Evolutionary conservation across 2,113 vertebrate genomes (phyloP).

Genomic region (Dermatemys mawii): DNA sequence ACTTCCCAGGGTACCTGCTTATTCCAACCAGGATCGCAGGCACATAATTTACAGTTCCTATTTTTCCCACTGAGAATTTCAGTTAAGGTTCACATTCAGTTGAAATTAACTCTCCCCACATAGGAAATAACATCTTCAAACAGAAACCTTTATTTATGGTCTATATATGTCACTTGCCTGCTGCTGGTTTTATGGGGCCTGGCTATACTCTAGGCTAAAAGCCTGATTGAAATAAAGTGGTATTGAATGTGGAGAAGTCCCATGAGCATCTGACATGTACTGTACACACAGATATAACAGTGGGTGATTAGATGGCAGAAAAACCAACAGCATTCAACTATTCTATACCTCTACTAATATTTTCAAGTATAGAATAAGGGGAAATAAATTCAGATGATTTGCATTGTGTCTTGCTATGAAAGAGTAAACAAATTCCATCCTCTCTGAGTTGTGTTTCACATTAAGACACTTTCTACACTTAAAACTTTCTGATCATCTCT

Average conservation of each 20-base stretch:
- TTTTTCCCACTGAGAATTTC: constrained; percentile 23
- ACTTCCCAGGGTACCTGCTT: constrained; percentile 24
- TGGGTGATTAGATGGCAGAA: constrained; percentile 39
- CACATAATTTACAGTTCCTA: not conserved
- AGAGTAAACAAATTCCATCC: not conserved
- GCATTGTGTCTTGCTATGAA: not conserved
- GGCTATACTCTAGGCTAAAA: constrained; percentile 6
- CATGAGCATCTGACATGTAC: not conserved
- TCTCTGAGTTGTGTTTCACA: not conserved
- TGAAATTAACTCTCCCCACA: not conserved
- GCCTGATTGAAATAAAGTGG: constrained; percentile 52
- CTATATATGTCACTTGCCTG: not conserved
- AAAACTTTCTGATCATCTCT: not conserved
- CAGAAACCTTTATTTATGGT: constrained; percentile 29
- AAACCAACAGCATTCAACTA: not conserved
- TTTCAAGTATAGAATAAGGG: not conserved
- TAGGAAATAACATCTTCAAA: constrained; percentile 23
- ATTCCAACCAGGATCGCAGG: not conserved
- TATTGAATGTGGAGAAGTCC: constrained; percentile 60
- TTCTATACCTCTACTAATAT: not conserved
- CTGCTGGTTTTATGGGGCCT: constrained; percentile 13
- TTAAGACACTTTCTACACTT: not conserved
- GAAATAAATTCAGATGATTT: not conserved
- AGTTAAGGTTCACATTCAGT: not conserved
- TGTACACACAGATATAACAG: constrained; percentile 38